Percentiles rank a stretch among this genome's conserved stretches.
phyloP scores from a whole-genome alignment of 2,888 invertebrate genomes.

The Drosophila algonquin region DNA sequence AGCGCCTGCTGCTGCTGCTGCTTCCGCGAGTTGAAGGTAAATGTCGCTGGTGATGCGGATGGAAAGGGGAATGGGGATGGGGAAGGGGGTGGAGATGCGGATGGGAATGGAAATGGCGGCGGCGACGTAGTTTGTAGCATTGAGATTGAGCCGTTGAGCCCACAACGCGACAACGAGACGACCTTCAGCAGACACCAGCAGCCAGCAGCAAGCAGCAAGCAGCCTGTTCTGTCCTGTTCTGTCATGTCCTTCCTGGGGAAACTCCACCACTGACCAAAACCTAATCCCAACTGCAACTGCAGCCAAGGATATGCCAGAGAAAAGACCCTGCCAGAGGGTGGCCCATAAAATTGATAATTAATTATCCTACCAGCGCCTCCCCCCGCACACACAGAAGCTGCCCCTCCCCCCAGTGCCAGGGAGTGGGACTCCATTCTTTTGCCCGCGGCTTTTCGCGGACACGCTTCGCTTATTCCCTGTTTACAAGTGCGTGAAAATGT shows the following conservation, averaged over 20 bases:
- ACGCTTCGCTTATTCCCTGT: conserved; percentile 74
- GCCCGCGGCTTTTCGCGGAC: conserved; percentile 65
- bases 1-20: conserved; percentile 56
- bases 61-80: conserved; percentile 1
- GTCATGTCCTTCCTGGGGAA: neutral
- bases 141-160: conserved; percentile 59
- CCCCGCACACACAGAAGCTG: neutral
- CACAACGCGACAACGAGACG: conserved; percentile 41
- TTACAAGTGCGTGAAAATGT: conserved; percentile 78
- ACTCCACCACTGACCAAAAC: conserved; percentile 43
- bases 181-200: conserved; percentile 60
- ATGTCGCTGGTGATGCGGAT: conserved; percentile 15
- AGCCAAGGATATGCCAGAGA: conserved; percentile 16
- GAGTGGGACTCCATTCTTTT: conserved; percentile 17
- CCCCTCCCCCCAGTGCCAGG: neutral
- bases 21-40: conserved; percentile 67
- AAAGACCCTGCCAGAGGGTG: conserved; percentile 17
- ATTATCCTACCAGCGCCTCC: conserved; percentile 62
- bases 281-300: conserved; percentile 33
- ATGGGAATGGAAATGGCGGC: conserved; percentile 9
- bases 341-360: conserved; percentile 77
- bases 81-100: neutral
- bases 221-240: conserved; percentile 17
- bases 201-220: conserved; percentile 33
- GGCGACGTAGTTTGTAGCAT: conserved; percentile 74